Evolutionary conservation across 2,888 invertebrate species (phyloP), one percentile per base, ranked within the genome.

Genomic region (Agrochola lychnidis): DNA sequence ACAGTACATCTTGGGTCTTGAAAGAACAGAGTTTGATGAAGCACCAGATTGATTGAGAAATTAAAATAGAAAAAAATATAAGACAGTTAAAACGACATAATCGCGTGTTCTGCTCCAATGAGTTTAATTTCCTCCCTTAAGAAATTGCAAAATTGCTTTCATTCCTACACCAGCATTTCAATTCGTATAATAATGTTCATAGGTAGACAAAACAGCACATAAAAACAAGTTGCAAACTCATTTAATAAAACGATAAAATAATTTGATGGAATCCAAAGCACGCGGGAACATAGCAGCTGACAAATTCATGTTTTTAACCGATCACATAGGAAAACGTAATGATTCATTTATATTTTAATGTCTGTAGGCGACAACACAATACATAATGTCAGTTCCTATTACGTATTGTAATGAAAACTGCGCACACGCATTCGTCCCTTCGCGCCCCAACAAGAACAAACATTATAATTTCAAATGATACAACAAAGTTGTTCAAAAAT

Each of bases 391-490:
- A 66, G 40, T 30, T 2, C 61, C 40, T 68, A 81, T 85, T 80
- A 82, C 74, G 62, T 75, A 82, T 86, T 85, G 74, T 79, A 86
- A 86, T 86, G 63, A 61, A 81, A 81, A 76, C 76, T 61, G 76
- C 70, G 66, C 30, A 1, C 25, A 59, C 53, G 59, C 78, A 71
- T 61, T 45, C 56, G n/a, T 51, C 48, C 40, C 57, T 59, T 19
- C 36, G 12, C 9, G 9, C 10, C 25, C n/a, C n/a, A 59, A 59
- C 73, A 81, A 84, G 75, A 81, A 82, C 64, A 10, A 59, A 71
- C 70, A 89, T 89, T 90, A 85, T 56, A 88, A 88, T 88, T 90
- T 87, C 80, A 80, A 90, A 90, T 88, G 56, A 66, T 12, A 64
- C 62, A 48, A 30, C 53, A 40, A 82, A 79, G 40, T 66, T 75